Evolutionary conservation across 2,888 invertebrate genomes (phyloP).

Genomic region (Drosophila borealis): DNA sequence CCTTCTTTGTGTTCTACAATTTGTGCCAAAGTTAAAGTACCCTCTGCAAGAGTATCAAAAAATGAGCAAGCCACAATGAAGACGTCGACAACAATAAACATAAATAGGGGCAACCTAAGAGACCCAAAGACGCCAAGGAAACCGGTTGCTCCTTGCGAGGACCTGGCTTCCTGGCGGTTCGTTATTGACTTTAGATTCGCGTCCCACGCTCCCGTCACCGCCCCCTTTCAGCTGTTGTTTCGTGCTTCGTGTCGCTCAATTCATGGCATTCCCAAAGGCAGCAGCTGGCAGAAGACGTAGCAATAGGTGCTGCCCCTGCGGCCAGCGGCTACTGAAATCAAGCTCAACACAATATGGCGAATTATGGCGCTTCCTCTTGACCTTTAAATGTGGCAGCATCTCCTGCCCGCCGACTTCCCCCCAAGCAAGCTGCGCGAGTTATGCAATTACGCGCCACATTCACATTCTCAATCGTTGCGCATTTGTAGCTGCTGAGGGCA

Average conservation of each 20-base stretch:
- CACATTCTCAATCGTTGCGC: constrained; percentile 56
- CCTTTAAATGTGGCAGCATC: constrained; percentile 41
- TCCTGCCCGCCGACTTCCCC: background rate
- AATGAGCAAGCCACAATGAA: constrained; percentile 33
- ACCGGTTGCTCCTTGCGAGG: constrained; percentile 62
- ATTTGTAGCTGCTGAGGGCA: constrained; percentile 34
- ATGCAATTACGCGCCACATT: constrained; percentile 70
- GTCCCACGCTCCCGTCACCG: constrained; percentile 10
- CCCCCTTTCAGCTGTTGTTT: constrained; percentile 28
- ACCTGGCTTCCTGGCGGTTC: constrained; percentile 60
- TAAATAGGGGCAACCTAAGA: constrained; percentile 44
- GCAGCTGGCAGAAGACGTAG: constrained; percentile 12
- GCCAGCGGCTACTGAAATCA: constrained; percentile 36
- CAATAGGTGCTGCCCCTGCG: constrained; percentile 24
- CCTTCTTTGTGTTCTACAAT: background rate
- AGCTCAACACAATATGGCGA: constrained; percentile 67
- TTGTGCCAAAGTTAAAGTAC: background rate
- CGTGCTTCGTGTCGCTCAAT: constrained; percentile 48
- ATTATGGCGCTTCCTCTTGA: constrained; percentile 76
- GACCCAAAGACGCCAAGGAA: constrained; percentile 26
- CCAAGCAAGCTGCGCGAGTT: constrained; percentile 49
- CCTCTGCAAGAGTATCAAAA: constrained; percentile 1
- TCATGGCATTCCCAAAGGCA: constrained; percentile 42
- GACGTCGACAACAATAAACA: constrained; percentile 60
- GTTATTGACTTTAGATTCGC: constrained; percentile 60